phyloP scores from a whole-genome alignment of 1,140 invertebrate genomes.

The Papilio helenus region DNA sequence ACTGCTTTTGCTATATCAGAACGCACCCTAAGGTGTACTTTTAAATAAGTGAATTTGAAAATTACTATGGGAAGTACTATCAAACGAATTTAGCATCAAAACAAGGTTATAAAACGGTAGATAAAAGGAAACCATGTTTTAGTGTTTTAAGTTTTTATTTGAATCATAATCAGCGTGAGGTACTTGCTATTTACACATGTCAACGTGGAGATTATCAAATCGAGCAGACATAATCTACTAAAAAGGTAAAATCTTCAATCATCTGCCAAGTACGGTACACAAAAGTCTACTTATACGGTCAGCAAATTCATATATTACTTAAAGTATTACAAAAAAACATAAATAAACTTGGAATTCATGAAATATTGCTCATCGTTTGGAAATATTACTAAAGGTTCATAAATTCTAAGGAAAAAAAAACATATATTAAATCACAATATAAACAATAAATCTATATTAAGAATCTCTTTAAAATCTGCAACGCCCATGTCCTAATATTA shows the following conservation, averaged over 20 bases:
- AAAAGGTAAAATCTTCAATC: not conserved
- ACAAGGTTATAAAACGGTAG: too few relatives aligned
- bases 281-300: not conserved
- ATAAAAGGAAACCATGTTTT: constrained; percentile 42
- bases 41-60: too few relatives aligned
- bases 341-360: constrained; percentile 6
- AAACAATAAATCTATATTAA: constrained; percentile 37
- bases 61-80: too few relatives aligned
- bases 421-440: constrained; percentile 27
- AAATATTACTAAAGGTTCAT: not conserved
- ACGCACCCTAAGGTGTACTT: too few relatives aligned
- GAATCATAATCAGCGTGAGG: constrained; percentile 72
- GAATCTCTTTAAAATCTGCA: constrained; percentile 28
- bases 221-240: constrained; percentile 8
- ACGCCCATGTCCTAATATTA: constrained; percentile 36
- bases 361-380: constrained; percentile 20
- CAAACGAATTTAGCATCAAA: too few relatives aligned
- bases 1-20: too few relatives aligned
- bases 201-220: constrained; percentile 19
- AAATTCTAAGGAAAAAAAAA: constrained; percentile 8
- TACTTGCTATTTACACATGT: constrained; percentile 66
- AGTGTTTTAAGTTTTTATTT: constrained; percentile 73
- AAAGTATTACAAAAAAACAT: not conserved
- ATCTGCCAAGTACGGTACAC: constrained; percentile 24
- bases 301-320: not conserved